Base-by-base conservation (phyloP, 2,797 vertebrate species). In the Microhierax caerulescens region DNA sequence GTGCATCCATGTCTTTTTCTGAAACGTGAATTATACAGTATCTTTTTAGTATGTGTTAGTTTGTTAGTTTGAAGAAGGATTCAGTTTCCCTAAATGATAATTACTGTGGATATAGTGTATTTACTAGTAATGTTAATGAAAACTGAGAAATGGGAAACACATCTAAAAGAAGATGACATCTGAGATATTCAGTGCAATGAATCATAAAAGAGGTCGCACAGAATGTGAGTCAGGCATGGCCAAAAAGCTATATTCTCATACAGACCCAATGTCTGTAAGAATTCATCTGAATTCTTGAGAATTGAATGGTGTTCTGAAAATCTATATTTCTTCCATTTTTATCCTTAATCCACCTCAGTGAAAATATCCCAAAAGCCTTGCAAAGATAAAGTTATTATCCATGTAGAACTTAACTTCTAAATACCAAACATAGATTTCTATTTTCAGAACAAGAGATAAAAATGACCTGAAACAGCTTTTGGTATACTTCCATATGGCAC, bases 381-480 rank as follows among this genome's bases (percentile, higher is more conserved):
- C 43, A 67, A 12, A 56, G 28, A 60, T 51, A 45, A 73, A 73
- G 13, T 78, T 78, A 24, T 39, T 77, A 50, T 51, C 54, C 18
- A 21, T 32, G 23, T n/a, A 63, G 51, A 63, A 90, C 9, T 72
- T 86, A 54, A 77, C 56, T 91, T 85, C 41, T 56, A 72, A 92
- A 81, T 64, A 84, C 4, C 56, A 81, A 88, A 68, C 34, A 53
- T 7, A 67, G 41, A 34, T 70, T 59, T 88, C 37, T 75, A 8
- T 85, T 90, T 95, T 75, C 61, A 93, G 34, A 20, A 60, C 7
- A 61, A 43, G 32, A 61, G 39, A 67, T 16, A 70, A 92, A 92
- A 96, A 50, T 78, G 64, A 75, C 79, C 83, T 69, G 79, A 84
- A 94, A 95, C 30, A 78, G 45, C 63, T 63, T 88, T 94, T 89